Conservation (phyloP, 2,797 vertebrate species). For the Phrynocephalus forsythii region DNA sequence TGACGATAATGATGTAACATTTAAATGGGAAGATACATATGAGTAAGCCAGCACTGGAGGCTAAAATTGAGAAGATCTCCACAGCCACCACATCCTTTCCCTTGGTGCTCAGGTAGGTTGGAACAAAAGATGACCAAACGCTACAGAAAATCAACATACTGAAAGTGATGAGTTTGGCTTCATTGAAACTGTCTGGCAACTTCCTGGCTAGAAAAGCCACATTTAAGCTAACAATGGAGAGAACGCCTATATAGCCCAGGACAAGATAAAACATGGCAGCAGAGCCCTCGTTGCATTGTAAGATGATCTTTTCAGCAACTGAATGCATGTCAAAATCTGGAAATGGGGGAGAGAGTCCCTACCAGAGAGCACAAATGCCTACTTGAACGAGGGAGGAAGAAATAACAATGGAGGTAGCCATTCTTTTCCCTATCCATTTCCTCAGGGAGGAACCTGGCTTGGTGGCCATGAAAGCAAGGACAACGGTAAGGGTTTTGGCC, state of each 20-base stretch:
- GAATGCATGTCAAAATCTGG: not conserved
- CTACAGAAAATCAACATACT: not conserved
- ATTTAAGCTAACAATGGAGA: not conserved
- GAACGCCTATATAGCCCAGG: not conserved
- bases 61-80: not conserved
- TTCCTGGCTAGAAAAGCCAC: not conserved
- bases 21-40: not conserved
- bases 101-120: not conserved
- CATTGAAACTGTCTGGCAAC: not conserved
- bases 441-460: not conserved
- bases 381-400: not conserved
- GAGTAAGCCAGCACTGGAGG: not conserved
- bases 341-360: not conserved
- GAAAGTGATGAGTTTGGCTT: not conserved
- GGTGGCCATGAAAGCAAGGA: conserved; percentile 12
- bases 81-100: not conserved
- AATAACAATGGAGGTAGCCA: not conserved
- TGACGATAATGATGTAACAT: not conserved
- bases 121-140: not conserved
- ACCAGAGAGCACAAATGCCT: not conserved
- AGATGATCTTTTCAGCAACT: not conserved
- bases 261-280: not conserved
- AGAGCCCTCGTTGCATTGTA: not conserved
- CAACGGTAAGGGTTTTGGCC: not conserved
- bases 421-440: not conserved